Base-by-base conservation (phyloP, 2,888 invertebrate genomes). In the Mylabris sibirica region DNA sequence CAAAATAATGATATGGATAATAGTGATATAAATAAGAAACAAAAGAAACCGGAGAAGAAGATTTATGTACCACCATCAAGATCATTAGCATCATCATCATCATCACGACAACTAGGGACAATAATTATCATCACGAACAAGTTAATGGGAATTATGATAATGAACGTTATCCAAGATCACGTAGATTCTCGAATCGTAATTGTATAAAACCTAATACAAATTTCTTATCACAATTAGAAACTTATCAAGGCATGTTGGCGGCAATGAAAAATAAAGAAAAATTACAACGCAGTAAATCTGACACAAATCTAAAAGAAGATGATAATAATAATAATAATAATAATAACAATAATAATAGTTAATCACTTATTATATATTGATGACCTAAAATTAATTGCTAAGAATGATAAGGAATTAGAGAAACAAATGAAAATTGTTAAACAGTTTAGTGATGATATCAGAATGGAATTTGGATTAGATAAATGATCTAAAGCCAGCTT, bases 171-270 rank as follows among this genome's bases (percentile, higher is more conserved):
- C 1, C 53, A 53, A 53, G 53, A 53, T 53, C 53, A 22, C 53
- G 53, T 22, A 11, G 81, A 38, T 82, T 79, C 70, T 78, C 78
- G 11, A 78, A 77, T 65, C 74, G 77, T 57, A 75, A 89, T 81
- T 98, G 98, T 85, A 96, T 99, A 75, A 97, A 97, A 83, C 99
- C 99, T 11, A 99, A 99, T 86, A 92, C 91, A 64, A 97, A 95
- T 81, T 99, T 99, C 87, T 88, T 97, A 78, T 90, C 92, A 78
- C 99, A 99, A 85, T 88, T 99, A 77, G 95, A 96, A 86, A 98
- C 95, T 12, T 99, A 99, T 85, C 93, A 97, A 86, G 98, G 78
- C 70, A 70, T 80, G 81, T 88, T 99, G 76, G 96, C 95, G 82
- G 99, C 99, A 14, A 97, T 97, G 93, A 96, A 96, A 84, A 97